Evolutionary conservation across 2,888 invertebrate genomes (phyloP).

Genomic region (Choristoneura rosaceana): DNA sequence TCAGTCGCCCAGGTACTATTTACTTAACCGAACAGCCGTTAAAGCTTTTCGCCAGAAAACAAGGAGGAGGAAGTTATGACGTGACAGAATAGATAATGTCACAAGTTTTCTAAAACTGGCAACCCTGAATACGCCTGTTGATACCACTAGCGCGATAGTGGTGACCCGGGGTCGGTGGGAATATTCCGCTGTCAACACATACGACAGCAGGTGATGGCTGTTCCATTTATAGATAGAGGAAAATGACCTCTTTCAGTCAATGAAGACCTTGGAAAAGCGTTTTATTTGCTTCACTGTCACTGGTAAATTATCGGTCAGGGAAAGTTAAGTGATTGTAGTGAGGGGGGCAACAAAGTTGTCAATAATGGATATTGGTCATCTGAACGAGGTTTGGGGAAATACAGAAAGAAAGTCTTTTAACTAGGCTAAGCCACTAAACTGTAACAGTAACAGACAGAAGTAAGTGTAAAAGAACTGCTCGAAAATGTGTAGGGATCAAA

Average conservation of each 20-base stretch:
- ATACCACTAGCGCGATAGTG: slow-evolving; percentile 41
- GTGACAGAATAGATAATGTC: background rate
- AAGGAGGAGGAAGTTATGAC: too few relatives aligned
- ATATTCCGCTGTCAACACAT: slow-evolving; percentile 55
- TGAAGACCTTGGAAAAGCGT: background rate
- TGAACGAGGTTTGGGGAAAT: background rate
- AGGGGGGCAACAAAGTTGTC: background rate
- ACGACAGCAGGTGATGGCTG: slow-evolving; percentile 46
- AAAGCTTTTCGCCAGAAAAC: too few relatives aligned
- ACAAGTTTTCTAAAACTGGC: slow-evolving; percentile 33
- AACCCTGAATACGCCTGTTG: slow-evolving; percentile 47
- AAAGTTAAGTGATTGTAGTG: background rate
- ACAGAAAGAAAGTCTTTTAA: background rate
- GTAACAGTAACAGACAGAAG: too few relatives aligned
- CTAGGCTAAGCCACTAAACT: background rate
- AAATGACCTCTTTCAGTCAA: background rate
- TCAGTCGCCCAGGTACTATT: too few relatives aligned
- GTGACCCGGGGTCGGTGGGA: slow-evolving; percentile 51
- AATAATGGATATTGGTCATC: background rate
- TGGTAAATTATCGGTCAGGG: background rate
- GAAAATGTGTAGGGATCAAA: too few relatives aligned
- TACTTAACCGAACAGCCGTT: too few relatives aligned
- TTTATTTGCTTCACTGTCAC: background rate
- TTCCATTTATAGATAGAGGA: background rate
- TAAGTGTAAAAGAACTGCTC: too few relatives aligned